phyloP scores from a whole-genome alignment of 2,797 vertebrate species.

The Sebastes miniatus region DNA sequence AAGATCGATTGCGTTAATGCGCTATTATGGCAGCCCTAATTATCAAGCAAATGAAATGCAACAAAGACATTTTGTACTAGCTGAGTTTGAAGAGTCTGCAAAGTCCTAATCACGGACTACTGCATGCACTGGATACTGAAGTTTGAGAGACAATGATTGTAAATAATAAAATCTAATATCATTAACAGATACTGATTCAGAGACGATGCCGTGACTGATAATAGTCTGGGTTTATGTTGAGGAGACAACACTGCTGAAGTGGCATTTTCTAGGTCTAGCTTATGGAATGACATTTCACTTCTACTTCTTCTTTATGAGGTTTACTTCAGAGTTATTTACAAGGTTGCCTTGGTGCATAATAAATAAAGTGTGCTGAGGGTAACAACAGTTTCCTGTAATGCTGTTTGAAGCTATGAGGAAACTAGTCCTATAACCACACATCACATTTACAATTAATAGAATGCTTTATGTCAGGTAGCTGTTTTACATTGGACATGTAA shows the following conservation, averaged over 20 bases:
- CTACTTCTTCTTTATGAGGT: conserved; percentile 7
- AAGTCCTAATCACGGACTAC: background rate
- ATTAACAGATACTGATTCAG: background rate
- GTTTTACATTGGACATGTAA: background rate
- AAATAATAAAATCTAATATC: background rate
- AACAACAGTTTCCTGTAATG: background rate
- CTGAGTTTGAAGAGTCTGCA: background rate
- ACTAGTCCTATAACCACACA: background rate
- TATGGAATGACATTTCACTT: background rate
- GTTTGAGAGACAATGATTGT: background rate
- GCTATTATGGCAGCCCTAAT: too few species aligned
- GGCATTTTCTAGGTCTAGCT: background rate
- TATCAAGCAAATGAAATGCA: background rate
- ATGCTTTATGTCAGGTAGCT: background rate
- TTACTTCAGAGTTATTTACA: background rate
- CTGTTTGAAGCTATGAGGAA: background rate
- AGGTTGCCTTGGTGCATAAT: background rate
- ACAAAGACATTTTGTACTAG: background rate
- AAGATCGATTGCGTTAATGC: too few species aligned
- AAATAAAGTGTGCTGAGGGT: background rate
- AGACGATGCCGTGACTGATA: background rate
- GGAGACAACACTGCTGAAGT: background rate
- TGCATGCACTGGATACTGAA: background rate
- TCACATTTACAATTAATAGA: background rate
- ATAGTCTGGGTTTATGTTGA: background rate